Conservation (phyloP, 2,797 vertebrate genomes). For the Dryobates pubescens region DNA sequence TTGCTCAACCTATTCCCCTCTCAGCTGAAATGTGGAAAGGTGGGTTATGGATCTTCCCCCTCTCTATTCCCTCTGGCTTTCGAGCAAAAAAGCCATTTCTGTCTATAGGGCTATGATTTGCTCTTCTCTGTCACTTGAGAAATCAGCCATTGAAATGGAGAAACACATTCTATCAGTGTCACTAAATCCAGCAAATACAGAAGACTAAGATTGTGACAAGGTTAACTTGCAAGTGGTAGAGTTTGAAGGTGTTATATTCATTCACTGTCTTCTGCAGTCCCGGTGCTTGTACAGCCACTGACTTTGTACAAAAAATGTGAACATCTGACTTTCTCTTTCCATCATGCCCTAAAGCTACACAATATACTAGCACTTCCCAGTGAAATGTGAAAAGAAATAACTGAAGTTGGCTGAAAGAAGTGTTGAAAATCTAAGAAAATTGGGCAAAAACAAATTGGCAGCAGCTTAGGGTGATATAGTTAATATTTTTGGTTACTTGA, state of each 20-base stretch:
- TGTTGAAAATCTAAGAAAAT: constrained; percentile 27
- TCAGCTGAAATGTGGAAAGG: background rate
- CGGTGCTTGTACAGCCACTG: fast-evolving
- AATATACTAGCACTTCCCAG: background rate
- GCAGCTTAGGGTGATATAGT: background rate
- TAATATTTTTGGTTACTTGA: constrained; percentile 47
- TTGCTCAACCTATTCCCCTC: background rate
- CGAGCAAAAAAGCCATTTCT: fast-evolving
- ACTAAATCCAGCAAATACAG: background rate
- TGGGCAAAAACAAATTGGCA: constrained; percentile 10
- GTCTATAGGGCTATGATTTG: background rate
- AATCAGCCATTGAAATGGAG: background rate
- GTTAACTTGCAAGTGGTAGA: background rate
- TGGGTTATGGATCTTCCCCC: background rate
- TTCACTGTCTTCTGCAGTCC: background rate
- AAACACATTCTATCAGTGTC: background rate
- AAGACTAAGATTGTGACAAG: background rate
- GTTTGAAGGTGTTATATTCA: background rate
- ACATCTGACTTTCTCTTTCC: background rate
- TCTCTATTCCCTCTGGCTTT: background rate
- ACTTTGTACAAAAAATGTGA: background rate
- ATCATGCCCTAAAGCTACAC: background rate
- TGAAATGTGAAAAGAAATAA: background rate
- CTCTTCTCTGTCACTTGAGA: background rate
- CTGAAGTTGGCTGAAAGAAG: background rate